A percentile compares a stretch with the other conserved stretches of the same genome.
phyloP scores from a whole-genome alignment of 1,140 invertebrate species.

The Stegodyphus dumicola region DNA sequence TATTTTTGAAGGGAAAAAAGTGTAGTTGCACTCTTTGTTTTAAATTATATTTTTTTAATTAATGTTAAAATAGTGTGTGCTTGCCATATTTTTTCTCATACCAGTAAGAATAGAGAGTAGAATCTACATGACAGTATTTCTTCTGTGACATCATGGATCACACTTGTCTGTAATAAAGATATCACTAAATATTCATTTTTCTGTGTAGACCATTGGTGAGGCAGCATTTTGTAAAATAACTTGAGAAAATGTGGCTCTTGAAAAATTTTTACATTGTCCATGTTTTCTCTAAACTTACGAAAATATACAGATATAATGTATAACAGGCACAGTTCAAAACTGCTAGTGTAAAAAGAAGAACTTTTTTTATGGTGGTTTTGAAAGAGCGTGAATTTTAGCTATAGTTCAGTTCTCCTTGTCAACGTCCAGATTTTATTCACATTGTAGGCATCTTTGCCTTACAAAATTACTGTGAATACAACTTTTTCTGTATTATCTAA shows the following conservation, averaged over 20 bases:
- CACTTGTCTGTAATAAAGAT: no score
- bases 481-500: background rate
- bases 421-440: conserved; percentile 16
- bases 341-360: background rate
- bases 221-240: background rate
- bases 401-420: conserved; percentile 25
- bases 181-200: no score
- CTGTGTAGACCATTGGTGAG: background rate
- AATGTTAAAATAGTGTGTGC: no score
- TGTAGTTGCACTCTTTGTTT: no score
- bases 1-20: no score
- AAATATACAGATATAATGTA: conserved; percentile 2
- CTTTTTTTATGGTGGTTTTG: background rate
- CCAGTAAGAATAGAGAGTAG: no score
- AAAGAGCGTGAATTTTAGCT: background rate
- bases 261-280: no score
- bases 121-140: no score
- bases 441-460: background rate
- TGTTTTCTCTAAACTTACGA: no score
- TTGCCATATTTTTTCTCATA: no score
- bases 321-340: background rate
- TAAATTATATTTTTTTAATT: no score
- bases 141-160: no score
- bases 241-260: background rate
- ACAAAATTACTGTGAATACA: background rate